Evolutionary conservation across 2,797 vertebrate genomes (phyloP), one percentile per base, ranked within the genome.

Genomic region (Cheirogaleus major): DNA sequence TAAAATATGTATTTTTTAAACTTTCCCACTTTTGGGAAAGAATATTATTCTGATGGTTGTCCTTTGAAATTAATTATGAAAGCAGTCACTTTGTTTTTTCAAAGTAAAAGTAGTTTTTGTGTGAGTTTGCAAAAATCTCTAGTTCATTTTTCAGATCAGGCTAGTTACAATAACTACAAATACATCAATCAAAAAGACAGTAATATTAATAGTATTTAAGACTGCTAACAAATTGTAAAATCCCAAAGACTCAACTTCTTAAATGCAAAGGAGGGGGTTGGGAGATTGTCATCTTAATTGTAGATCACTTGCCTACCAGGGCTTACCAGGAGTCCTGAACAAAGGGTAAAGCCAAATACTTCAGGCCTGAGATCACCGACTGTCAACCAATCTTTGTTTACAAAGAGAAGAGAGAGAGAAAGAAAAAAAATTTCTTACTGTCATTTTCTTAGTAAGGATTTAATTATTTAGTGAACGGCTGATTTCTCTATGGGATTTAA

Each of bases 291-390:
- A 7, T 86, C 70, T 63, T 76, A 87, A 91, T 57, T 83, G 72
- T 59, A 63, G 89, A 50, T 89, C 83, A 7, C 45, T 81, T 32
- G 25, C 41, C n/a, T 41, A n/a, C 55, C 23, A 23, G 12, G 14
- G 65, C 57, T 86, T 83, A 67, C 48, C 23, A 35, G 7, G 70
- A 73, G 80, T 32, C 67, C n/a, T 11, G 61, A 93, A 92, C 78
- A 97, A 95, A 97, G 59, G 17, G 25, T 23, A 41, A 72, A 94
- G 84, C 45, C 81, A 92, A 67, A 94, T 95, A 82, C 57, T 72
- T 96, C 11, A 80, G 83, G 63, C 57, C 89, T 97, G 96, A 95
- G 65, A 88, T 96, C 96, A 96, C 65, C 5, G 2, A 79, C 69
- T 82, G 43, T 88, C 94, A 88, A 75, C 4, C 30, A 69, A 78